Percentiles rank a stretch among this genome's conserved stretches.
phyloP scores from a whole-genome alignment of 2,113 vertebrate genomes.

The Sula dactylatra region DNA sequence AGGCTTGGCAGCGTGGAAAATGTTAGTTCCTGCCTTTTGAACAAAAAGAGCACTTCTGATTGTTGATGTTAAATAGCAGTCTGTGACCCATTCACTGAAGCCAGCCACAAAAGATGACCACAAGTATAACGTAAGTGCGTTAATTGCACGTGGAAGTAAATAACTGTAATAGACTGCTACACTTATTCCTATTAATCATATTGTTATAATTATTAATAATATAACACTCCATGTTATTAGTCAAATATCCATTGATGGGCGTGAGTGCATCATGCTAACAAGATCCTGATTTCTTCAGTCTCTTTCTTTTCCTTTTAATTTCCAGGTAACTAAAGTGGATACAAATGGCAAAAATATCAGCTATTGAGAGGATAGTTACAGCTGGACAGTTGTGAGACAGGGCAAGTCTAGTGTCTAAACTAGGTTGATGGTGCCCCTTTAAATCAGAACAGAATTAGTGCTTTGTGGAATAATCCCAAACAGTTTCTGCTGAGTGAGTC shows the following conservation, averaged over 20 bases:
- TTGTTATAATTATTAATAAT: neutral
- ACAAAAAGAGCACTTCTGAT: neutral
- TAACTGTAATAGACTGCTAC: neutral
- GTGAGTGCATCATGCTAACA: neutral
- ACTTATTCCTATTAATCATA: neutral
- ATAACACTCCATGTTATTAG: neutral
- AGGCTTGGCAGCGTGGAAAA: neutral
- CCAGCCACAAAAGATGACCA: neutral
- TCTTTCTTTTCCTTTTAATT: neutral
- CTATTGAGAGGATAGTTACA: neutral
- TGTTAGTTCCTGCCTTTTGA: neutral
- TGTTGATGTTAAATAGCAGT: neutral
- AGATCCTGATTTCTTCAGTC: neutral
- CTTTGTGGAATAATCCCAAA: slow-evolving; percentile 57
- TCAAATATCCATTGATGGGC: neutral
- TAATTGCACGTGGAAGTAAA: neutral
- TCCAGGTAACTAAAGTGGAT: neutral
- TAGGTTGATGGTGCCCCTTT: slow-evolving; percentile 21
- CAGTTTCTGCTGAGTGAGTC: slow-evolving; percentile 69
- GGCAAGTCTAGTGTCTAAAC: neutral
- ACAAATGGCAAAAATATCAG: neutral
- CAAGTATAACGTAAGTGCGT: neutral
- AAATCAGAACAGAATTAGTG: slow-evolving; percentile 54
- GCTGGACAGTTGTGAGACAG: neutral
- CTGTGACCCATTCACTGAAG: neutral